phyloP scores from a whole-genome alignment of 2,888 invertebrate species.

The Hydrotaea diabolus region DNA sequence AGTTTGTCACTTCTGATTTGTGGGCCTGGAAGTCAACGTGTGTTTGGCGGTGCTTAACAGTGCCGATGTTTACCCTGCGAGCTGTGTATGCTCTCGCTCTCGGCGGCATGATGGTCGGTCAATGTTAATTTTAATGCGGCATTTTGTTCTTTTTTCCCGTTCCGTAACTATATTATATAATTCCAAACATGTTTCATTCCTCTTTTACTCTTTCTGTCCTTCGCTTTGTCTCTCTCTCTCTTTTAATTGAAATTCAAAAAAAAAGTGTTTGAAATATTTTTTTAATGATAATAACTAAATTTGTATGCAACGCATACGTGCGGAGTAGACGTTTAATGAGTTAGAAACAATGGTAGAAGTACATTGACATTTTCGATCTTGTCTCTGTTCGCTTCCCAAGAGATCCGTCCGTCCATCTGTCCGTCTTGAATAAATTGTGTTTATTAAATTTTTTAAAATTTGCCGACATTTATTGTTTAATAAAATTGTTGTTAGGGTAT shows the following conservation, averaged over 20 bases:
- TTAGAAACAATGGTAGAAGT: conserved; percentile 25
- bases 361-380: conserved; percentile 50
- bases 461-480: neutral
- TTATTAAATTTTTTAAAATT: neutral
- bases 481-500: neutral
- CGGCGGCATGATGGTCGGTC: conserved; percentile 47
- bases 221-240: neutral
- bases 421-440: neutral
- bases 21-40: neutral
- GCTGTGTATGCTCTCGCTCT: neutral
- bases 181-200: conserved; percentile 64
- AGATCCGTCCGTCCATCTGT: neutral
- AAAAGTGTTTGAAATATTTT: neutral
- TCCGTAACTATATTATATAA: conserved; percentile 62
- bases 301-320: conserved; percentile 13
- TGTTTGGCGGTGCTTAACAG: neutral
- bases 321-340: neutral
- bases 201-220: no score
- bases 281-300: neutral
- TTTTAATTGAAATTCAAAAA: neutral
- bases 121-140: conserved; percentile 62
- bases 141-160: conserved; percentile 60
- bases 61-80: neutral
- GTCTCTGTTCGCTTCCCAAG: neutral
- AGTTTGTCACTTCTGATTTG: neutral